Percentiles rank a stretch among this genome's conserved stretches.
Evolutionary conservation across 2,113 vertebrate species (phyloP).

Genomic region (Oreochromis aureus): DNA sequence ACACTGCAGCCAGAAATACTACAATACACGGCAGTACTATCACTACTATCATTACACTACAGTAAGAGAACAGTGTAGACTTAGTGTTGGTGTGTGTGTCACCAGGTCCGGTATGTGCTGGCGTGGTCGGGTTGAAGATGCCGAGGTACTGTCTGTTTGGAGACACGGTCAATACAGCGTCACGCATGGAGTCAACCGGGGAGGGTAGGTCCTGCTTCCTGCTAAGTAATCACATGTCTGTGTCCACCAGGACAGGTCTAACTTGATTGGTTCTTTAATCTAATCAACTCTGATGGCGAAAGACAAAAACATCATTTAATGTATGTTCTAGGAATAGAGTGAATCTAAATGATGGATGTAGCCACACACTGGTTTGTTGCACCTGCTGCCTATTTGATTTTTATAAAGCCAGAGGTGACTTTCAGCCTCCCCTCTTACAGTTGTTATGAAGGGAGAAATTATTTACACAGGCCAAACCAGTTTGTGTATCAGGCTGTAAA

Average conservation of each 20-base stretch:
- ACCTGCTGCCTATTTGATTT: neutral
- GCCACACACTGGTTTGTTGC: neutral
- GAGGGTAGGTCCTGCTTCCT: slow-evolving; percentile 71
- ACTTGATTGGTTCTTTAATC: no score
- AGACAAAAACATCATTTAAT: neutral
- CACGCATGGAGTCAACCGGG: slow-evolving; percentile 93
- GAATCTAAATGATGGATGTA: neutral
- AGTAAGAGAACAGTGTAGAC: neutral
- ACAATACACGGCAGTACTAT: neutral
- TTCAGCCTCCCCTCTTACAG: rapidly evolving
- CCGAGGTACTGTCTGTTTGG: slow-evolving; percentile 94
- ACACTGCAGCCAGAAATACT: neutral
- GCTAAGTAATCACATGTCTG: neutral
- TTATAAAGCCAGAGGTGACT: neutral
- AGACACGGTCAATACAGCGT: slow-evolving; percentile 93
- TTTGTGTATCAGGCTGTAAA: neutral
- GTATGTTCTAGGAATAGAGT: neutral
- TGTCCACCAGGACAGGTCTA: neutral
- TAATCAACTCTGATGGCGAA: neutral
- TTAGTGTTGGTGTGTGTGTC: neutral
- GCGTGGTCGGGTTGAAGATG: slow-evolving; percentile 95
- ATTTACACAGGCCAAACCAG: neutral
- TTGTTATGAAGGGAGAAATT: neutral
- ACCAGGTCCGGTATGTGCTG: slow-evolving; percentile 87
- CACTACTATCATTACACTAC: neutral